phyloP scores from a whole-genome alignment of 2,888 invertebrate genomes.

The Sarcophaga carnaria region DNA sequence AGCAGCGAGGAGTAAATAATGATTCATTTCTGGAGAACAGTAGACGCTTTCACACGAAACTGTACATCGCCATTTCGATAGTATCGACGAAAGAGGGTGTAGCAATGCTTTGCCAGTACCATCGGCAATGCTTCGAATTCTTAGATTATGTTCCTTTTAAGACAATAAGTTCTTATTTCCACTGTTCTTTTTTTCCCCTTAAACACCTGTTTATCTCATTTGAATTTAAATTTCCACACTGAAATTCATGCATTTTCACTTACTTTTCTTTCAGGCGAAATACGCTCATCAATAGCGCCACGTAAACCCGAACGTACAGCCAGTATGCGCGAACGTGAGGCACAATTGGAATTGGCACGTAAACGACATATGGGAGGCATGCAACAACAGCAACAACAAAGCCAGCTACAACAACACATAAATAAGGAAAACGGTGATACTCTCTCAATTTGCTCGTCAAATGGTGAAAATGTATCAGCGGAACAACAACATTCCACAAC shows the following conservation, averaged over 20 bases:
- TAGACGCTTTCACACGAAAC: too few relatives aligned
- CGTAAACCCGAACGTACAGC: conserved; percentile 93
- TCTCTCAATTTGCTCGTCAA: conserved; percentile 82
- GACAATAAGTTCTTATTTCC: too few relatives aligned
- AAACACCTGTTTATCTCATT: too few relatives aligned
- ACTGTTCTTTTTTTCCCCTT: too few relatives aligned
- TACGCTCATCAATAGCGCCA: conserved; percentile 90
- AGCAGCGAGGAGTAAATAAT: too few relatives aligned
- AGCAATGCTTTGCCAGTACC: too few relatives aligned
- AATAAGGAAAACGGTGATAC: conserved; percentile 79
- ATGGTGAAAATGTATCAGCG: conserved; percentile 80
- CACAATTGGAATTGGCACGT: conserved; percentile 84
- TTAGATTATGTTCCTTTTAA: too few relatives aligned
- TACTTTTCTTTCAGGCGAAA: conserved; percentile 85
- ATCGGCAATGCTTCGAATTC: too few relatives aligned
- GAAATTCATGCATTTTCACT: background rate
- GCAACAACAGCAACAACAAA: conserved; percentile 43
- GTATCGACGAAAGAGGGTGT: too few relatives aligned
- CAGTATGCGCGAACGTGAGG: conserved; percentile 91
- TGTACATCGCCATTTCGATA: too few relatives aligned
- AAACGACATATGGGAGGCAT: conserved; percentile 76
- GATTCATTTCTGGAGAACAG: too few relatives aligned
- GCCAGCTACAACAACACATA: conserved; percentile 46
- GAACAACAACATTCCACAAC: conserved; percentile 83
- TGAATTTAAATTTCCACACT: too few relatives aligned